A percentile compares a stretch with the other conserved stretches of the same genome.
Conservation (phyloP, 2,797 vertebrate genomes). For the Dryobates pubescens region DNA sequence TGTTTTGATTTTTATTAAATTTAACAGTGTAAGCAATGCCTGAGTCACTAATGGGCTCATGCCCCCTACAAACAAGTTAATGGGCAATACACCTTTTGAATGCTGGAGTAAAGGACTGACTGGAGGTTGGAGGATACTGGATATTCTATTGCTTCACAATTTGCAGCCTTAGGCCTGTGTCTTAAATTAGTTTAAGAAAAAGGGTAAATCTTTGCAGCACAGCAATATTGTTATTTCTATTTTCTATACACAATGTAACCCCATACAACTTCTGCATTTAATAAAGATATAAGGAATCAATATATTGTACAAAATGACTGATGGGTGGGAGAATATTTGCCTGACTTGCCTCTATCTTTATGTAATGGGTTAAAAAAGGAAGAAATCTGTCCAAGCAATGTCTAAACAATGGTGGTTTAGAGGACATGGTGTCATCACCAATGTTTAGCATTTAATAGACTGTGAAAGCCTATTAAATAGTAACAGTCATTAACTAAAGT, state of each 20-base stretch:
- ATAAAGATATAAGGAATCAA: not conserved
- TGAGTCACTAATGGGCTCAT: not conserved
- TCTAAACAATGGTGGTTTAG: not conserved
- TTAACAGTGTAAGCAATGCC: not conserved
- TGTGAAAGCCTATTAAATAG: not conserved
- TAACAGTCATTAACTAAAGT: not conserved
- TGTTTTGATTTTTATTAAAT: not conserved
- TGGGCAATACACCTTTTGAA: not conserved
- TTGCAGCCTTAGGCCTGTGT: not conserved
- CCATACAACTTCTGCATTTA: not conserved
- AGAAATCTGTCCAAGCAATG: not conserved
- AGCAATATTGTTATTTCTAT: not conserved
- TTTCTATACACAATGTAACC: not conserved
- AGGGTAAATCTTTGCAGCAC: not conserved
- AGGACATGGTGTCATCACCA: not conserved
- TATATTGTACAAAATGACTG: not conserved
- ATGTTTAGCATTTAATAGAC: not conserved
- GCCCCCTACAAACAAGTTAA: not conserved
- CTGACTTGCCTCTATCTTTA: not conserved
- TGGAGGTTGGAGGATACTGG: not conserved
- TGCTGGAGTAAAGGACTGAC: not conserved
- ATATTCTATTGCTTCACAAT: not conserved
- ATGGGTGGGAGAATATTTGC: not conserved
- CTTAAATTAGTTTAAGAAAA: not conserved
- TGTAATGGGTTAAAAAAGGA: not conserved